Base-by-base conservation (phyloP, 2,113 vertebrate genomes). In the Nothobranchius furzeri region DNA sequence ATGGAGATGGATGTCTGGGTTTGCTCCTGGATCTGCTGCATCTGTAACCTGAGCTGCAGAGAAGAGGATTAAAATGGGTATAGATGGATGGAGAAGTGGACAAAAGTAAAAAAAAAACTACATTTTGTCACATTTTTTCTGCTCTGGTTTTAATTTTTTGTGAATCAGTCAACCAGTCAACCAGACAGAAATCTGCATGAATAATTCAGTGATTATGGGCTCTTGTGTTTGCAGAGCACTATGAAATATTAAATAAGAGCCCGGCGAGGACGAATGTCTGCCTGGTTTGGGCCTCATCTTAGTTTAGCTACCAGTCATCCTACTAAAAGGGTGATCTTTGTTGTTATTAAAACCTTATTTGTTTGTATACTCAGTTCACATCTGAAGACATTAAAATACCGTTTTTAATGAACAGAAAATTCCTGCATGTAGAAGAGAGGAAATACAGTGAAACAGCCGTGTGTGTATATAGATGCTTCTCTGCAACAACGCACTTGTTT, bases 141-240 rank as follows among this genome's bases (percentile, higher is more conserved):
- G 60, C 20, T 35, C 51, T 70, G 10, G 53, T 69, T 60, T 57
- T 81, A 45, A 59, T 83, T 89, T 72, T 48, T 69, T 78, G 73
- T 60, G 75, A 87, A 81, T 87, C 84, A 88, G 72, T 88, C 86
- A 85, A 73, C 79, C 84, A 88, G 72, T 88, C 86, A 85, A 73
- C 79, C 84, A 73, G 82, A 75, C 75, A 79, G 77, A 79, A 89
- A 83, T 67, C 47, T 42, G 54, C 71, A 77, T 92, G 47, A 90
- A 92, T 92, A 79, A 91, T 92, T 92, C 70, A 92, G 73, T 63
- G 68, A 24, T 74, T 75, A 53, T 70, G 75, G 68, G 68, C 64
- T 52, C 63, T 78, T 76, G 68, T 63, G 65, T 82, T 86, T 79
- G 72, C 80, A 84, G 82, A 82, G 78, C 53, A 64, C 43, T 76